These are phyloP conservation scores for Aurelia aurita DNA, from an alignment of 30 jellyfish, hydroid and myxozoan genomes.

Conservation along the genomic window DNA sequence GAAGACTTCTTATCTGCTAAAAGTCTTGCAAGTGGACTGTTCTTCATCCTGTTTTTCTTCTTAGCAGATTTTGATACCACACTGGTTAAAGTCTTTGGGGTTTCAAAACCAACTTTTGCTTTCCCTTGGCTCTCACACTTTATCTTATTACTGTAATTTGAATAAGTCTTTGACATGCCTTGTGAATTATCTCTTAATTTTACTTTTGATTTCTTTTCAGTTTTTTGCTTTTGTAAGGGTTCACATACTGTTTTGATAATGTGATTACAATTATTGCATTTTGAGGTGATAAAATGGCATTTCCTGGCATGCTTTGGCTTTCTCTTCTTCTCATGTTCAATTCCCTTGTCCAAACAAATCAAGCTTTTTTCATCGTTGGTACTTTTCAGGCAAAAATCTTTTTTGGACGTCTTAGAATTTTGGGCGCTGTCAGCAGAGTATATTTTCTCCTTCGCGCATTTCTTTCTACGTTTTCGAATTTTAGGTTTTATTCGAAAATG, in stretches of 20 bases:
- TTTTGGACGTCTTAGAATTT: not conserved
- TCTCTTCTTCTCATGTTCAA: not conserved
- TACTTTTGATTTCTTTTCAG: not conserved
- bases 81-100: not conserved
- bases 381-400: not conserved
- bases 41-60: constrained; percentile 17
- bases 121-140: not conserved
- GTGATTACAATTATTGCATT: constrained; percentile 21
- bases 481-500: constrained; percentile 38
- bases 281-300: constrained; percentile 4
- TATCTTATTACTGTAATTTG: not conserved
- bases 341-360: not conserved
- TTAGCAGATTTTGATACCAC: not conserved
- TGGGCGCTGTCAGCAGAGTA: not conserved
- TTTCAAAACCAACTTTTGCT: not conserved
- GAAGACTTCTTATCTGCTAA: constrained; percentile 16
- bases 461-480: constrained; percentile 18
- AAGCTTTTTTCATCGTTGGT: not conserved
- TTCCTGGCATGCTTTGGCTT: constrained; percentile 28
- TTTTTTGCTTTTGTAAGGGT: constrained; percentile 10
- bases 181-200: too few relatives aligned
- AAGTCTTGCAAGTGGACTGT: constrained; percentile 51
- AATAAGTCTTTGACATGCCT: not conserved
- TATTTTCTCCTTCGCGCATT: not conserved
- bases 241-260: not conserved